phyloP scores from a whole-genome alignment of 2,888 invertebrate species.

The Dasypolia templi region DNA sequence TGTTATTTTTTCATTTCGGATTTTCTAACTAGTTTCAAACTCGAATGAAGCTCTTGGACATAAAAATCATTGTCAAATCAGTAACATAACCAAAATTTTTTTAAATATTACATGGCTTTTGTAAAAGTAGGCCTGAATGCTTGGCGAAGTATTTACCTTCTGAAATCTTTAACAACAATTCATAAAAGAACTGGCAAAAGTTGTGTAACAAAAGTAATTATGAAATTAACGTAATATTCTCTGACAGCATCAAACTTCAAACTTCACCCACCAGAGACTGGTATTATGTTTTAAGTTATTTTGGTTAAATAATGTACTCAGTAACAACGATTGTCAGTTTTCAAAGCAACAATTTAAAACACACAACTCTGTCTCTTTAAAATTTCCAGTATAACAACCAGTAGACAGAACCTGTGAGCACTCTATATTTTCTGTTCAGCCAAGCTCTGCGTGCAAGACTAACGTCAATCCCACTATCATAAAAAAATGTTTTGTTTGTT shows the following conservation, averaged over 20 bases:
- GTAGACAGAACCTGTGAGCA: constrained; percentile 11
- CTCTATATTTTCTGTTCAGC: constrained; percentile 24
- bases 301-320: neutral
- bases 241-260: neutral
- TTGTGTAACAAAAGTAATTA: neutral
- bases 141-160: neutral
- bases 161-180: neutral
- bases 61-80: neutral
- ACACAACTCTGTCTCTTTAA: neutral
- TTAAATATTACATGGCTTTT: neutral
- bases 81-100: neutral
- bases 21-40: too few species aligned
- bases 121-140: neutral
- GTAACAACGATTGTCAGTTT: neutral
- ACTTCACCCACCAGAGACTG: neutral
- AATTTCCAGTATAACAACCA: constrained; percentile 8
- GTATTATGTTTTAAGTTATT: neutral
- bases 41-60: neutral
- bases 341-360: neutral
- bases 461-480: constrained; percentile 48
- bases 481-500: constrained; percentile 76
- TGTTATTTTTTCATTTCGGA: neutral
- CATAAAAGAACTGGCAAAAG: neutral
- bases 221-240: too few species aligned
- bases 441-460: constrained; percentile 13